These are phyloP conservation scores for Eptatretus burgeri DNA, from an alignment of 2,113 vertebrate species.

Conservation along the genomic window DNA sequence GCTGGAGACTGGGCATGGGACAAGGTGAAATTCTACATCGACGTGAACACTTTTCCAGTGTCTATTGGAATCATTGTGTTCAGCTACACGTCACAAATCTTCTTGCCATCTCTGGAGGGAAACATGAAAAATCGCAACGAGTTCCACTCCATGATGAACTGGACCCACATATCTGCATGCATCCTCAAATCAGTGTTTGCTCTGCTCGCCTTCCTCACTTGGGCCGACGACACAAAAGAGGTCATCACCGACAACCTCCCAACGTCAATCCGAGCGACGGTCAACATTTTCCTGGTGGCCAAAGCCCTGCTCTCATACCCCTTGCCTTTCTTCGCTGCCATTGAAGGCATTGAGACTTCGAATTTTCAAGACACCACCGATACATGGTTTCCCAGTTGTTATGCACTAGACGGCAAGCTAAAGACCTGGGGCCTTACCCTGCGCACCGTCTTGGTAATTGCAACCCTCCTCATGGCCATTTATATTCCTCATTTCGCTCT, in stretches of 20 bases:
- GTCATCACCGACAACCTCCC: slow-evolving; percentile 33
- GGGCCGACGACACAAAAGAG: slow-evolving; percentile 29
- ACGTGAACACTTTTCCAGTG: slow-evolving; percentile 30
- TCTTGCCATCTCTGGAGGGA: slow-evolving; percentile 31
- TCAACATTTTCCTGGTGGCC: slow-evolving; percentile 27
- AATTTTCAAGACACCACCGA: slow-evolving; percentile 11
- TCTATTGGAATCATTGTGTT: slow-evolving; percentile 38
- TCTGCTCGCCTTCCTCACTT: slow-evolving; percentile 23
- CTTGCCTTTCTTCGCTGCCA: slow-evolving; percentile 28
- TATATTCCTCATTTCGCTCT: slow-evolving; percentile 26
- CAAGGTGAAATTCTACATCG: slow-evolving; percentile 17
- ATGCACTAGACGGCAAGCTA: slow-evolving; percentile 8
- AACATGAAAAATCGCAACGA: slow-evolving; percentile 24
- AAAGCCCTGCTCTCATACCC: slow-evolving; percentile 36
- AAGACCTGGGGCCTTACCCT: slow-evolving; percentile 13
- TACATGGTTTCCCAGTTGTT: slow-evolving; percentile 1
- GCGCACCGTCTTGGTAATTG: slow-evolving; percentile 19
- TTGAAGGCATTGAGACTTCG: slow-evolving; percentile 22
- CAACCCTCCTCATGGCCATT: slow-evolving; percentile 24
- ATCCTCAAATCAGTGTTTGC: slow-evolving; percentile 30
- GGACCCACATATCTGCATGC: slow-evolving; percentile 27
- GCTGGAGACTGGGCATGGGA: slow-evolving; percentile 22
- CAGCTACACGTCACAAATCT: slow-evolving; percentile 45
- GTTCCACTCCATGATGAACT: slow-evolving; percentile 24
- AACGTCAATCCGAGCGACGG: slow-evolving; percentile 20